phyloP scores from a whole-genome alignment of 1,140 invertebrate species.

The Propsilocerus akamusi region DNA sequence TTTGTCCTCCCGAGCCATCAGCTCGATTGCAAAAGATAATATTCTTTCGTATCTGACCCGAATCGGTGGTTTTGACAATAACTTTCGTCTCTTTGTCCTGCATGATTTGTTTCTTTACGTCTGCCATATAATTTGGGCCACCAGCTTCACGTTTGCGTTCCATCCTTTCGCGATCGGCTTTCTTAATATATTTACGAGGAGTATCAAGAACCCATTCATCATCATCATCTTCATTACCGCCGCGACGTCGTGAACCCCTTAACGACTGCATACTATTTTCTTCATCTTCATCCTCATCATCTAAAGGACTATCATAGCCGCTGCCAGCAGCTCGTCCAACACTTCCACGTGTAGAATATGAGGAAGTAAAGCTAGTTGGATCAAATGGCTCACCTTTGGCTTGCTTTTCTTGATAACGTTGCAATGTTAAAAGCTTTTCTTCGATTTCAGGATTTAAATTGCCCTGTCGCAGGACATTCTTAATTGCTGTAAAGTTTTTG shows the following conservation, averaged over 20 bases:
- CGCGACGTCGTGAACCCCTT: slow-evolving; percentile 10
- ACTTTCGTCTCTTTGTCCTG: neutral
- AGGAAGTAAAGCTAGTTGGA: slow-evolving; percentile 13
- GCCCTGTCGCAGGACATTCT: slow-evolving; percentile 64
- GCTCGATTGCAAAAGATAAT: neutral
- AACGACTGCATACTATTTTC: neutral
- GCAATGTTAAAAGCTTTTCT: slow-evolving; percentile 73
- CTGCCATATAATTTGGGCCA: too few species aligned
- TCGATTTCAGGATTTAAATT: slow-evolving; percentile 85
- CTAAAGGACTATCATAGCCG: slow-evolving; percentile 7
- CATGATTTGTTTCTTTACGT: neutral
- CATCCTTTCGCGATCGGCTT: neutral
- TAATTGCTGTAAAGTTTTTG: slow-evolving; percentile 40
- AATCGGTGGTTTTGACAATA: neutral
- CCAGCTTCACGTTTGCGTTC: neutral
- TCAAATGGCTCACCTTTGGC: slow-evolving; percentile 33
- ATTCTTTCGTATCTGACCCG: neutral
- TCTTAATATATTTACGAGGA: slow-evolving; percentile 11
- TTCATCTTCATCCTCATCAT: neutral
- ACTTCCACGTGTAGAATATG: slow-evolving; percentile 11
- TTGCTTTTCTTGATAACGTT: slow-evolving; percentile 67
- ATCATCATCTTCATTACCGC: slow-evolving; percentile 24
- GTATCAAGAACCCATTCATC: slow-evolving; percentile 35
- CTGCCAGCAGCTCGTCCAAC: slow-evolving; percentile 9
- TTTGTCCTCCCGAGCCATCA: neutral